Base-by-base conservation (phyloP, 1,140 invertebrate species). In the Asobara japonica region DNA sequence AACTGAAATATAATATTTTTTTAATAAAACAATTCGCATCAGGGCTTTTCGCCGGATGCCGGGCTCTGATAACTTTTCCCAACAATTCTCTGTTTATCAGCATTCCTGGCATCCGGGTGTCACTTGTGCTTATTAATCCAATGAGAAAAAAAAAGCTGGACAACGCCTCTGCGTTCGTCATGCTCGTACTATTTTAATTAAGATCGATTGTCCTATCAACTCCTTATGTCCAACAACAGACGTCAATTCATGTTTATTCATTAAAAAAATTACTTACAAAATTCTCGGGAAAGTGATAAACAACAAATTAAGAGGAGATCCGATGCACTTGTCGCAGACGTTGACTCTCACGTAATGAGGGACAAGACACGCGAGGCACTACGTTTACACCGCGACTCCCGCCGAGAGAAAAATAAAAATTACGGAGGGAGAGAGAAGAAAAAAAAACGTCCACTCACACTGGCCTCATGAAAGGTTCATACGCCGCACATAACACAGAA, bases 281-380 rank as follows among this genome's bases (percentile, higher is more conserved):
- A 56, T 25, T 4, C 11, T 18, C 18, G 25, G 1, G 11, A 18
- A 25, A 51, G 22, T 56, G 18, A 56, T 10, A 13, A 56, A 56
- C 25, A 25, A 27, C 0, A 56, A 56, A 56, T 56, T 56, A 56
- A 56, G 51, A 16, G 11, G 51, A 56, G 5, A 13, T 18, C 11
- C 25, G 51, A 56, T 56, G 51, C 51, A 56, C 51, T 56, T 56
- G 51, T 56, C 51, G 51, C 51, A 56, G 51, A 22, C 51, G 51
- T 56, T 56, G 51, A 56, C 51, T 56, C 51, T 56, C 51, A 25
- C 51, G 13, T 56, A 56, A 56, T 56, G 25, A 56, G 22, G 25
- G 22, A 56, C 51, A 22, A 56, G 22, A 56, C 51, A 56, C 51
- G 51, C 51, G 51, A 56, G 51, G 51, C 22, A 51, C n/a, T 20